Conservation (phyloP, 1,140 invertebrate genomes). For the Aphis gossypii region DNA sequence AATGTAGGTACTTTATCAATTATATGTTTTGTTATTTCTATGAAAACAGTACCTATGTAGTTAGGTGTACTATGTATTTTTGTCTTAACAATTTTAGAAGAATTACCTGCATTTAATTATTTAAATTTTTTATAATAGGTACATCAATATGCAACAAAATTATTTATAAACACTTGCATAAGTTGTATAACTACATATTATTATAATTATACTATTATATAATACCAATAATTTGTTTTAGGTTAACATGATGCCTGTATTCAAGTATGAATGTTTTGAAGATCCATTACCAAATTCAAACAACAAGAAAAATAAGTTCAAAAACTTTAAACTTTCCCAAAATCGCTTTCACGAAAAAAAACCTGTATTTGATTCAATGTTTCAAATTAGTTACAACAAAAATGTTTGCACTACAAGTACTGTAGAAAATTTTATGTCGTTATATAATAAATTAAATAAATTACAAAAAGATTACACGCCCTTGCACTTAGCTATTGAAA, state of each 20-base stretch:
- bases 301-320: slow-evolving; percentile 7
- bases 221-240: slow-evolving; percentile 10
- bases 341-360: slow-evolving; percentile 28
- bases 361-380: slow-evolving; percentile 46
- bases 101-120: background rate
- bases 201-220: no score
- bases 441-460: slow-evolving; percentile 53
- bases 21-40: background rate
- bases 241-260: slow-evolving; percentile 19
- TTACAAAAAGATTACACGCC: slow-evolving; percentile 51
- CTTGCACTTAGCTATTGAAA: slow-evolving; percentile 50
- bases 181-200: background rate
- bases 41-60: background rate
- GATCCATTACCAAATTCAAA: background rate
- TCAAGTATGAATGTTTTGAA: slow-evolving; percentile 42
- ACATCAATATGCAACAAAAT: background rate
- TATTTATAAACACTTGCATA: background rate
- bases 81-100: background rate
- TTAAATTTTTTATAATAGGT: background rate
- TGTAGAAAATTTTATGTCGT: slow-evolving; percentile 43
- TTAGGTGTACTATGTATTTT: background rate
- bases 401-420: slow-evolving; percentile 18
- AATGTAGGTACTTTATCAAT: background rate
- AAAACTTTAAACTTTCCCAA: slow-evolving; percentile 30
- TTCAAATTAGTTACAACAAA: slow-evolving; percentile 48